Evolutionary conservation across 2,797 vertebrate genomes (phyloP).

Genomic region (Mormyrops attenuatus): DNA sequence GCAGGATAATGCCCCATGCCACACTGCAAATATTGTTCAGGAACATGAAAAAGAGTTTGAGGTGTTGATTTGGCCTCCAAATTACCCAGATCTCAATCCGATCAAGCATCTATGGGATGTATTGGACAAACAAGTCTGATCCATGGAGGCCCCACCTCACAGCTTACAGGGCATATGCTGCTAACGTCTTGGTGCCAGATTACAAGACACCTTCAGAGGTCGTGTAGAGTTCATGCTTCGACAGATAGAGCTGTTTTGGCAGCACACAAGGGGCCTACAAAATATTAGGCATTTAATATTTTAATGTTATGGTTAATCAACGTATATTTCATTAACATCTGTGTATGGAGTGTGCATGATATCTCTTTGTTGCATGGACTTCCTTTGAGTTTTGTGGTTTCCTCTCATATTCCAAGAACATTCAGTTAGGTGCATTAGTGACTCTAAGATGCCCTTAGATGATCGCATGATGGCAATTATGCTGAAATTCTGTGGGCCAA

Average conservation of each 20-base stretch:
- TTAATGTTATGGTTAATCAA: neutral
- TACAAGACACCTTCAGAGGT: neutral
- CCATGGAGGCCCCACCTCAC: neutral
- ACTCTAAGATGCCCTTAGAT: neutral
- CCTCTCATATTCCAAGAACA: neutral
- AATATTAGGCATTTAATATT: neutral
- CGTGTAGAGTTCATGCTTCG: neutral
- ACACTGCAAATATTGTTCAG: neutral
- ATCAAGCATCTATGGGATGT: neutral
- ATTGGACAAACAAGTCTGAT: neutral
- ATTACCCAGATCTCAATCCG: neutral
- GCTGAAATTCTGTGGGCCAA: neutral
- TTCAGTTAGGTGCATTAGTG: neutral
- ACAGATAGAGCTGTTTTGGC: neutral
- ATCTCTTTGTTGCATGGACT: neutral
- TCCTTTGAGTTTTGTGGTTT: neutral
- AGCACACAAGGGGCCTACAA: neutral
- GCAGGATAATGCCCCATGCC: neutral
- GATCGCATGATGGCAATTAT: neutral
- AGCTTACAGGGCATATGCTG: neutral
- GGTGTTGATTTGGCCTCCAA: neutral
- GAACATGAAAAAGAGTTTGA: neutral
- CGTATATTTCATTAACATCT: neutral
- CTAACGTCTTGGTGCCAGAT: neutral
- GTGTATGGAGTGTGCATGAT: neutral